Conservation (phyloP, 1,140 invertebrate genomes). For the Calephelis virginiensis region DNA sequence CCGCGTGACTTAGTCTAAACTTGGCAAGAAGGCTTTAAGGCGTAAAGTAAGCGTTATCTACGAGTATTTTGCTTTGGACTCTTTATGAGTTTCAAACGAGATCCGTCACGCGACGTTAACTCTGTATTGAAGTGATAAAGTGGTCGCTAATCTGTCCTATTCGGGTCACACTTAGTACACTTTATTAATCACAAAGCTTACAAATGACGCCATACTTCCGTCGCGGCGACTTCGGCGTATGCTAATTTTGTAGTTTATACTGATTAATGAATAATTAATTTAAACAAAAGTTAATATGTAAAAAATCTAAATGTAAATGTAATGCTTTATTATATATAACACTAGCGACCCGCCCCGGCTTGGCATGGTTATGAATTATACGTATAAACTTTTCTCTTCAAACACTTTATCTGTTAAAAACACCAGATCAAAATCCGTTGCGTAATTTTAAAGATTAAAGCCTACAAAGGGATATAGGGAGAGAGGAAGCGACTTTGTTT, state of each 20-base stretch:
- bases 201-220: conserved; percentile 75
- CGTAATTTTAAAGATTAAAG: too few relatives aligned
- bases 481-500: too few relatives aligned
- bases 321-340: too few relatives aligned
- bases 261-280: conserved; percentile 37
- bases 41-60: conserved; percentile 76
- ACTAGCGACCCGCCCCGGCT: too few relatives aligned
- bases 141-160: conserved; percentile 76
- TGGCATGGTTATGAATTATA: too few relatives aligned
- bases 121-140: conserved; percentile 77
- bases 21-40: conserved; percentile 68
- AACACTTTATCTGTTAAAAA: too few relatives aligned
- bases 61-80: conserved; percentile 75
- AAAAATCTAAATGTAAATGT: too few relatives aligned
- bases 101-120: conserved; percentile 77
- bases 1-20: conserved; percentile 55
- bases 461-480: too few relatives aligned
- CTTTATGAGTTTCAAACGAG: conserved; percentile 77
- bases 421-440: too few relatives aligned
- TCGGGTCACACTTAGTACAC: conserved; percentile 75
- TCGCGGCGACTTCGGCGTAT: conserved; percentile 62
- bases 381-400: too few relatives aligned
- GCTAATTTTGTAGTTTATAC: conserved; percentile 69
- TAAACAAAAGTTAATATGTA: too few relatives aligned
- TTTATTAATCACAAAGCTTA: conserved; percentile 78